Base-by-base conservation (phyloP, 2,113 vertebrate species). In the Climacteris rufus region DNA sequence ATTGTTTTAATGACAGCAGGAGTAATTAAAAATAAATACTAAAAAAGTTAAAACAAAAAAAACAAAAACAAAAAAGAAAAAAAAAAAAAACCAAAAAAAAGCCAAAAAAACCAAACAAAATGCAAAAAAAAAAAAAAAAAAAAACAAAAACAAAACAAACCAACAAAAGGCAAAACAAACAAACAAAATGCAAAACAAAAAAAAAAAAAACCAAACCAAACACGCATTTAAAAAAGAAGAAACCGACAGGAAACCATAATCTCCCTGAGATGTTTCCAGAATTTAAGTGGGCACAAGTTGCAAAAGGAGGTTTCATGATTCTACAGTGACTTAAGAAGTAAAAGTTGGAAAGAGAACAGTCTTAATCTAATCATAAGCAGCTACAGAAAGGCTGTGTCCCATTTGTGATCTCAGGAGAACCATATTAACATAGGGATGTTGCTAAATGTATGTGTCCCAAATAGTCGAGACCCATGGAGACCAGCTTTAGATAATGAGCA, bases 331-430 rank as follows among this genome's bases (percentile, higher is more conserved):
- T 76, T 84, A 74, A 87, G 42, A 59, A 84, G 20, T n/a, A 63
- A 81, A 91, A 61, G 25, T 14, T 91, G 81, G 65, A 76, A 79
- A 84, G 47, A 82, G 64, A 70, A 74, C 92, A 90, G 39, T 83
- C 71, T 81, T 77, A 54, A 22, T 69, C 24, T 89, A 92, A 94
- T 82, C 57, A 79, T 37, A 94, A 84, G 37, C 81, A 90, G 57
- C 65, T 84, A 94, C 49, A 94, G 74, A 96, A 95, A 95, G 11
- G 19, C 42, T 68, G 20, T 89, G 89, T 90, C 89, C 83, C 94
- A 97, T 77, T 84, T 95, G 87, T 76, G 87, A 52, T 94, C 93
- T 91, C 94, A 76, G 61, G 91, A 89, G 94, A 87, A n/a, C 40
- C 45, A 25, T 84, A 69, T 68, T 82, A 94, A 89, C 40, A 45